Evolutionary conservation across 2,888 invertebrate genomes (phyloP), one percentile per base, ranked within the genome.

Genomic region (Agrochola lychnidis): DNA sequence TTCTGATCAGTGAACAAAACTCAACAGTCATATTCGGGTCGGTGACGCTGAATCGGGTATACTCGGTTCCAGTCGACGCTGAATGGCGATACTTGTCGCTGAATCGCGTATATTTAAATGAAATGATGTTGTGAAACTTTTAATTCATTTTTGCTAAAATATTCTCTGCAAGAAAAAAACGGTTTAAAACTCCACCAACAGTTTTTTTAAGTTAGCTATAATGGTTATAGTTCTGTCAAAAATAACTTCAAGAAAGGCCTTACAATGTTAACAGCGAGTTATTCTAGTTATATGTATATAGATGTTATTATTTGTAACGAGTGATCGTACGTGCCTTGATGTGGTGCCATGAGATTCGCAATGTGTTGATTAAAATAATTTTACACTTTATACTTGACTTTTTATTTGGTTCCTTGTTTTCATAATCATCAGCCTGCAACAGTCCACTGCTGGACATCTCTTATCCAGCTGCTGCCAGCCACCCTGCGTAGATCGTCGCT

Each of bases 341-440:
- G 89, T 90, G 95, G 95, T 96, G 96, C 96, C 96, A 96, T 96
- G 93, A 91, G 91, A 92, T 93, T 93, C 93, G 91, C 91, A 93
- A 81, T 86, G 88, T 88, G 88, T 93, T 94, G 86, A 94, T 93
- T 92, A 92, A 90, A 93, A 90, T 93, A 92, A 90, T 88, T 90
- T 89, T 90, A 88, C 84, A 87, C 74, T 84, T 74, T 51, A 73
- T 5, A 7, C 2, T 1, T 25, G 51, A 16, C 4, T 57, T 78
- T 78, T 84, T 59, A 6, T 73, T 74, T 70, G 2, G 10, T 59
- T 25, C 22, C 14, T 48, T n/a, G 5, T 12, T 5, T 2, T 4
- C 12, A 12, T 12, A 12, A 25, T 25, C 56, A 56, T 36, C 36
- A 36, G n/a, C 56, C 12, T 12, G n/a, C n/a, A 56, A 4, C 5